A percentile compares a stretch with the other conserved stretches of the same genome.
These are phyloP conservation scores for Campylomormyrus tamandua DNA, from an alignment of 2,113 vertebrate species.

Conservation along the genomic window DNA sequence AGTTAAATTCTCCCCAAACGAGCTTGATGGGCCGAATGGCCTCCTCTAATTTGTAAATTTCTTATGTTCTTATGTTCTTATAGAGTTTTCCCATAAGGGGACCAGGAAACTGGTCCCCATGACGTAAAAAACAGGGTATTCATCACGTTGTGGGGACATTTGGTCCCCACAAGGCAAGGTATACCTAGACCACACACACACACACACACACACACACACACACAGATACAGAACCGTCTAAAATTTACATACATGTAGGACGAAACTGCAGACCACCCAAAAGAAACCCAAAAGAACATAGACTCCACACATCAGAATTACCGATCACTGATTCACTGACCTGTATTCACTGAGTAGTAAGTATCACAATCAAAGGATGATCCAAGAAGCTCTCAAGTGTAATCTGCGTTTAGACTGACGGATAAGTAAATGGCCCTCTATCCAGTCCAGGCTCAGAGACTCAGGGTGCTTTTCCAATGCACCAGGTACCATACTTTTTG, in stretches of 20 bases:
- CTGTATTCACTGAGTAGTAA: background rate
- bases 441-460: background rate
- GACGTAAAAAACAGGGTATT: no score
- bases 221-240: background rate
- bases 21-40: no score
- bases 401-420: background rate
- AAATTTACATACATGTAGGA: background rate
- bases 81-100: no score
- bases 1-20: no score
- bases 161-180: no score
- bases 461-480: background rate
- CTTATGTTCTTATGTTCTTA: no score
- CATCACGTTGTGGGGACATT: no score
- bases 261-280: background rate
- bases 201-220: background rate
- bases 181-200: background rate
- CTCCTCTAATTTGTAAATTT: no score
- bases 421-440: background rate
- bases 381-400: background rate
- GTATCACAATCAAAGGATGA: background rate
- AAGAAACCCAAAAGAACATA: background rate
- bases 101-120: no score
- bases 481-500: no score
- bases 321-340: background rate
- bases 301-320: background rate